These are phyloP conservation scores for Arenaria interpres DNA, from an alignment of 2,113 vertebrate species.

Conservation along the genomic window DNA sequence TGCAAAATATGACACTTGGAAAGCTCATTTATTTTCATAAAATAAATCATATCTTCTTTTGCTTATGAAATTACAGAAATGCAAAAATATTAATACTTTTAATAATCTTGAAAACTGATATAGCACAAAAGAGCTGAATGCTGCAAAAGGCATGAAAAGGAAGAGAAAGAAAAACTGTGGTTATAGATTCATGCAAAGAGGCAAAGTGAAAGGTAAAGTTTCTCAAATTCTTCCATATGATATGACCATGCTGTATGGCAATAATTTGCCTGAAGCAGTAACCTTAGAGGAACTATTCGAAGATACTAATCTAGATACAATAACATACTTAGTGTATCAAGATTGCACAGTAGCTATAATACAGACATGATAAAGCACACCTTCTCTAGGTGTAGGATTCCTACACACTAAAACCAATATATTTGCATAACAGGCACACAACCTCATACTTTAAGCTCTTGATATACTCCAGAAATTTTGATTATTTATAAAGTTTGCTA, in stretches of 20 bases:
- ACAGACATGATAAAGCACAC: neutral
- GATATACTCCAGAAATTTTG: neutral
- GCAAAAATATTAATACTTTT: neutral
- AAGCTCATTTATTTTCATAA: neutral
- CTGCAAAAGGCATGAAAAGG: neutral
- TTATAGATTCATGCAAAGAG: neutral
- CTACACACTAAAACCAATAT: neutral
- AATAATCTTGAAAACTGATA: neutral
- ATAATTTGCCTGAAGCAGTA: neutral
- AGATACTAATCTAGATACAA: neutral
- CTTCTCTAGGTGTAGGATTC: neutral
- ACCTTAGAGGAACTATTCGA: neutral
- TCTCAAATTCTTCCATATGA: neutral
- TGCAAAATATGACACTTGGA: neutral
- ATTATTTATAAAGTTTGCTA: neutral
- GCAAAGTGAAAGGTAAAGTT: neutral
- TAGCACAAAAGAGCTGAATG: neutral
- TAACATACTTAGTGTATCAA: neutral
- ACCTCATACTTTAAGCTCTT: neutral
- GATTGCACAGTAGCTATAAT: neutral
- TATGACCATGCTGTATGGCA: neutral
- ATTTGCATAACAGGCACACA: neutral
- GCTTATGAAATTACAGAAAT: neutral
- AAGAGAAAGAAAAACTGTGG: neutral
- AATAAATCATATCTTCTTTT: neutral